Conservation (phyloP, 2,888 invertebrate species). For the Drosophila peninsularis region DNA sequence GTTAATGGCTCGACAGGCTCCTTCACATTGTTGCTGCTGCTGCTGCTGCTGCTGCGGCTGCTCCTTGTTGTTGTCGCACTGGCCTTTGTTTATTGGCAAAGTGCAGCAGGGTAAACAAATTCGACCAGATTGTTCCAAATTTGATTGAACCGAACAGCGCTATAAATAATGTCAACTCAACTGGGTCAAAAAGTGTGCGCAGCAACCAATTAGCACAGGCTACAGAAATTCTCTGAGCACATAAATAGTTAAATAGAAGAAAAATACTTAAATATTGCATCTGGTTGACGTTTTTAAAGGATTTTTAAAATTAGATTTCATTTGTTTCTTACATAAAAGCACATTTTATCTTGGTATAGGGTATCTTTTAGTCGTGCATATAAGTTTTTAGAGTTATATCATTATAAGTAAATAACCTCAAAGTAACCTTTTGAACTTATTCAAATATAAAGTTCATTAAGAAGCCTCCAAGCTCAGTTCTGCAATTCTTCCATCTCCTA, state of each 20-base stretch:
- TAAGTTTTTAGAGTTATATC: too few species aligned
- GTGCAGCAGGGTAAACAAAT: constrained; percentile 47
- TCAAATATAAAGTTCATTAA: too few species aligned
- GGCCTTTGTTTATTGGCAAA: constrained; percentile 45
- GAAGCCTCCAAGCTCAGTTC: too few species aligned
- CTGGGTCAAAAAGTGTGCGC: constrained; percentile 3
- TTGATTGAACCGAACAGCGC: constrained; percentile 32
- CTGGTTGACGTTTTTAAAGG: background rate
- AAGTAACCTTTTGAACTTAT: too few species aligned
- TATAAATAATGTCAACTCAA: constrained; percentile 15
- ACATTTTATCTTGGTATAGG: background rate
- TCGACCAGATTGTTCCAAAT: constrained; percentile 27
- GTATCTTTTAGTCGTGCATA: background rate
- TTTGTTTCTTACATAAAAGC: background rate
- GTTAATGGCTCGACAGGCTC: constrained; percentile 54
- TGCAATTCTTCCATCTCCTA: too few species aligned
- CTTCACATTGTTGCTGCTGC: constrained; percentile 27
- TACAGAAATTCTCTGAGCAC: background rate
- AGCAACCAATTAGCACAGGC: constrained; percentile 6
- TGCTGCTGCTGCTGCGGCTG: constrained; percentile 10
- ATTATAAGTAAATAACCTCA: too few species aligned
- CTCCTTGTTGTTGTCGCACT: constrained; percentile 17
- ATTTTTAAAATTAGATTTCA: background rate
- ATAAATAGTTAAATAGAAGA: background rate
- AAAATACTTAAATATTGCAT: too few species aligned